A percentile compares a stretch with the other conserved stretches of the same genome.
Evolutionary conservation across 2,888 invertebrate genomes (phyloP).

Genomic region (Macrosoma leucophasiata): DNA sequence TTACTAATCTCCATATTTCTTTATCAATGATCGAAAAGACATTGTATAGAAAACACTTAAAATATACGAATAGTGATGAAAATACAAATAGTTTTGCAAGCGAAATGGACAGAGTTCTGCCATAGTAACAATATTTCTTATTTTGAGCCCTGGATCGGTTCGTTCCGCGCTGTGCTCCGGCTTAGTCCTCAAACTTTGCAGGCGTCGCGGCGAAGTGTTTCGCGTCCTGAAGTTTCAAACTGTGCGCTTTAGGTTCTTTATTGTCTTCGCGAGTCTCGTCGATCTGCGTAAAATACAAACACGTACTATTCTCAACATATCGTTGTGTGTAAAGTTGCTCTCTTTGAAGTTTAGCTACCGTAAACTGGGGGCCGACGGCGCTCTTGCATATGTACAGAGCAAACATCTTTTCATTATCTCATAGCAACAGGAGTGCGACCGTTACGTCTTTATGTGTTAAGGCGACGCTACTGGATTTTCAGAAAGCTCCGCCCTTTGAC

Average conservation of each 20-base stretch:
- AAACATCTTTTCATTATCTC: conserved; percentile 51
- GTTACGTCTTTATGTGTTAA: conserved; percentile 56
- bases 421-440: conserved; percentile 55
- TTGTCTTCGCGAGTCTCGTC: conserved; percentile 54
- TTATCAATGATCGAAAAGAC: too few relatives aligned
- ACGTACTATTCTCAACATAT: conserved; percentile 46
- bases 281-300: conserved; percentile 57
- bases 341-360: conserved; percentile 39
- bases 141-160: conserved; percentile 57
- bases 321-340: conserved; percentile 38
- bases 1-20: too few relatives aligned
- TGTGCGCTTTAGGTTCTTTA: conserved; percentile 67
- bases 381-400: conserved; percentile 40
- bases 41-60: neutral
- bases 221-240: conserved; percentile 63
- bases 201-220: conserved; percentile 48
- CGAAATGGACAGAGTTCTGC: conserved; percentile 23
- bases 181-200: conserved; percentile 59
- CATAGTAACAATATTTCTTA: conserved; percentile 59
- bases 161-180: conserved; percentile 41
- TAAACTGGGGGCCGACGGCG: conserved; percentile 30
- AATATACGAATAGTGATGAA: too few relatives aligned
- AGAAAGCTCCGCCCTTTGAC: conserved; percentile 60
- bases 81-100: conserved; percentile 3
- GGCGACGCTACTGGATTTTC: conserved; percentile 61